These are phyloP conservation scores for Ptiloglossa arizonensis DNA, from an alignment of 1,140 invertebrate genomes.

Conservation along the genomic window DNA sequence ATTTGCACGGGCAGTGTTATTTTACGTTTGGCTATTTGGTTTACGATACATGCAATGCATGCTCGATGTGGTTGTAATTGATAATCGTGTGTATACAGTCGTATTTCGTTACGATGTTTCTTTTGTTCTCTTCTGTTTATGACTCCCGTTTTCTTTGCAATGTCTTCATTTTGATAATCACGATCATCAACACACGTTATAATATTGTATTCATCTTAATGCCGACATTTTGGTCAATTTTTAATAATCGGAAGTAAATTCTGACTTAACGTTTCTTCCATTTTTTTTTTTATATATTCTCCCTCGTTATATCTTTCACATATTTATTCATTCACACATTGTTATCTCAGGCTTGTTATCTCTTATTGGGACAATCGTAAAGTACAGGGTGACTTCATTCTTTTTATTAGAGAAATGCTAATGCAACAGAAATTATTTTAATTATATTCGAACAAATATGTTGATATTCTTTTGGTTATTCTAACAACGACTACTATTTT, in stretches of 20 bases:
- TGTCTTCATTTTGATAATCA: constrained; percentile 31
- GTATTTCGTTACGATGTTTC: constrained; percentile 22
- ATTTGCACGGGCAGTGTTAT: constrained; percentile 33
- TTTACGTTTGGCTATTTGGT: constrained; percentile 9
- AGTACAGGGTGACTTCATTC: constrained; percentile 44
- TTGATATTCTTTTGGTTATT: no score
- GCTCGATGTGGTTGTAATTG: constrained; percentile 24
- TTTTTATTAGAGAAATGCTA: background rate
- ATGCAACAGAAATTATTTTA: background rate
- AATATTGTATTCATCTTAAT: constrained; percentile 29
- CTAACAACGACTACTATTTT: background rate
- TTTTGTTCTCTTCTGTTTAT: background rate
- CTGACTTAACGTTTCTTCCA: constrained; percentile 21
- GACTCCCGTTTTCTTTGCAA: constrained; percentile 9
- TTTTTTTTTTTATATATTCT: constrained; percentile 1
- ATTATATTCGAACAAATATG: background rate
- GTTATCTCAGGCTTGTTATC: constrained; percentile 62
- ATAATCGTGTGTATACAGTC: constrained; percentile 32
- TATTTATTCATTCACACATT: constrained; percentile 20
- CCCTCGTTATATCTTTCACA: background rate
- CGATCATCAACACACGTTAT: constrained; percentile 33
- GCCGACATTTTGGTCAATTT: constrained; percentile 60
- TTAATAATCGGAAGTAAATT: constrained; percentile 54
- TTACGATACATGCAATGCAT: constrained; percentile 19
- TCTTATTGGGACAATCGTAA: constrained; percentile 58